Evolutionary conservation across 2,888 invertebrate species (phyloP).

Genomic region (Netelia melanura): DNA sequence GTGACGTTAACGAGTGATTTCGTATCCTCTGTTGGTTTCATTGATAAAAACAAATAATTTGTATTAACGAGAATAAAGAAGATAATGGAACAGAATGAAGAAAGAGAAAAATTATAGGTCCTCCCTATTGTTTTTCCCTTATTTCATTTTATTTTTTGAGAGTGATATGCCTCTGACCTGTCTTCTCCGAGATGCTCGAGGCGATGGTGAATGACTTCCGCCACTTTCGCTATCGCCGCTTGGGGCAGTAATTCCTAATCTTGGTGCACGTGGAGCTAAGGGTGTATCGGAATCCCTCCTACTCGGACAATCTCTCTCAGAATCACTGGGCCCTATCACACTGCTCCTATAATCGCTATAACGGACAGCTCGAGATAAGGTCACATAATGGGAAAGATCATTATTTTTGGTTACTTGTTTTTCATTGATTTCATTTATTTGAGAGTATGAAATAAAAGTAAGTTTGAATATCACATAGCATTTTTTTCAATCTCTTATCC

Average conservation of each 20-base stretch:
- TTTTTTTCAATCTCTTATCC: too few relatives aligned
- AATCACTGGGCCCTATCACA: conserved; percentile 95
- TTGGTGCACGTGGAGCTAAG: conserved; percentile 84
- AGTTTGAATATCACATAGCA: too few relatives aligned
- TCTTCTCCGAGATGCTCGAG: conserved; percentile 92
- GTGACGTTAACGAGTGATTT: conserved; percentile 97
- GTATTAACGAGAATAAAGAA: conserved; percentile 31
- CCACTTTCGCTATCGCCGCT: conserved; percentile 94
- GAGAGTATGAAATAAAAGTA: too few relatives aligned
- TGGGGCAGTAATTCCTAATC: conserved; percentile 88
- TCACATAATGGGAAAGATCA: conserved; percentile 61
- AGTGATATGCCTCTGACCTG: conserved; percentile 86
- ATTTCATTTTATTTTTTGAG: too few relatives aligned
- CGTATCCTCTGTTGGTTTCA: conserved; percentile 89
- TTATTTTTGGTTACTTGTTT: neutral
- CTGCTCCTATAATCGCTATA: conserved; percentile 97
- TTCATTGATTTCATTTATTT: too few relatives aligned
- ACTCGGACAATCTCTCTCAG: conserved; percentile 94
- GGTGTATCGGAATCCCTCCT: conserved; percentile 88
- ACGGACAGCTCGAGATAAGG: conserved; percentile 78
- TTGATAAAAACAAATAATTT: conserved; percentile 6
- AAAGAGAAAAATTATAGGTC: neutral
- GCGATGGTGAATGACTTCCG: conserved; percentile 94
- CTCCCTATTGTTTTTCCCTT: too few relatives aligned
- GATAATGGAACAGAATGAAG: neutral